Conservation (phyloP, 2,113 vertebrate species). For the Dicaeum eximium region DNA sequence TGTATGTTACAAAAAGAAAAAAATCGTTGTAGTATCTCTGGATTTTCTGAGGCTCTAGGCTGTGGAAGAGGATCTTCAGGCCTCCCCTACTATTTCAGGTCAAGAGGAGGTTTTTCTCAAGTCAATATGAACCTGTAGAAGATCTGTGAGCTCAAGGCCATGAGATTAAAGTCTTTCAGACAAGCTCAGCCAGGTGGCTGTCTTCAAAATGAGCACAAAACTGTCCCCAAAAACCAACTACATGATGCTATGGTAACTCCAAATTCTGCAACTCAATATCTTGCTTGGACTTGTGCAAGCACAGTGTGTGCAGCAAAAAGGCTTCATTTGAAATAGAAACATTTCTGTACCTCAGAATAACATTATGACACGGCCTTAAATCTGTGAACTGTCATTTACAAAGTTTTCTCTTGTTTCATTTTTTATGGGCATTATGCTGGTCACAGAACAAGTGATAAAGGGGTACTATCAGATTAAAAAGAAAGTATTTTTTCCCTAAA, state of each 20-base stretch:
- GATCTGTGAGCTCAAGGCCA: background rate
- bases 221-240: background rate
- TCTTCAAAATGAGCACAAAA: background rate
- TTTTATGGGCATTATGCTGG: background rate
- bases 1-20: background rate
- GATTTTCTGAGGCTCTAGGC: background rate
- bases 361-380: background rate
- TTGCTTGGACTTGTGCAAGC: background rate
- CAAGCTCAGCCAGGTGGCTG: background rate
- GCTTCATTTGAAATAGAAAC: background rate
- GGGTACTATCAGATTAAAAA: constrained; percentile 11
- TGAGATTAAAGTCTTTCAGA: background rate
- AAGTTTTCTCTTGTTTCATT: background rate
- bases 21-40: background rate
- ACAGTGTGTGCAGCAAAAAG: background rate
- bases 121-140: background rate
- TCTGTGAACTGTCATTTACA: background rate
- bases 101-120: background rate
- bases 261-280: background rate
- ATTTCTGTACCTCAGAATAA: background rate
- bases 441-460: constrained; percentile 33
- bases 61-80: background rate
- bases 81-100: background rate
- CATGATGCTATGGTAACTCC: background rate
- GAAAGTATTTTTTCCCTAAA: constrained; percentile 5